Conservation (phyloP, 2,113 vertebrate species). For the Girardinichthys multiradiatus region DNA sequence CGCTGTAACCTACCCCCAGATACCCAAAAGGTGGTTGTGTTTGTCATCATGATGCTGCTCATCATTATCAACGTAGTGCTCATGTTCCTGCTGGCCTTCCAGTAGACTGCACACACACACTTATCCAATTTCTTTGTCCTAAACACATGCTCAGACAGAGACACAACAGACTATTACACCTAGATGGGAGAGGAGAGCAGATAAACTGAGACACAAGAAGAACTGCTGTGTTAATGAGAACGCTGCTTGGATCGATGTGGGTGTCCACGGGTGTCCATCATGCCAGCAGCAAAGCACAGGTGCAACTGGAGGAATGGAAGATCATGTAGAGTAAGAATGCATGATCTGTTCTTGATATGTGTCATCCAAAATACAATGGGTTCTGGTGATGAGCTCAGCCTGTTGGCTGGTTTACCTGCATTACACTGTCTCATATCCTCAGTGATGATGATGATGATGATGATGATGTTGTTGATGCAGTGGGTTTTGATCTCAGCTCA, state of each 20-base stretch:
- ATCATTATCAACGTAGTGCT: slow-evolving; percentile 97
- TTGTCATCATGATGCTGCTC: slow-evolving; percentile 94
- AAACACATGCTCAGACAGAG: slow-evolving; percentile 7
- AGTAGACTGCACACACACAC: slow-evolving; percentile 74
- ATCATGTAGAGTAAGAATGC: neutral
- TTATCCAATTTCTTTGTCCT: no score
- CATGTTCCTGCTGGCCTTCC: slow-evolving; percentile 95
- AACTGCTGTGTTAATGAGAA: slow-evolving; percentile 4
- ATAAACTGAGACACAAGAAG: slow-evolving; percentile 22
- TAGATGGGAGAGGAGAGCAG: slow-evolving; percentile 9
- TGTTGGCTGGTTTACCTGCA: no score
- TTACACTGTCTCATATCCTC: no score
- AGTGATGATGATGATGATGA: no score
- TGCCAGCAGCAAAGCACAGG: slow-evolving; percentile 60
- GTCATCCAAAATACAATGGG: neutral
- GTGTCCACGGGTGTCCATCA: slow-evolving; percentile 47
- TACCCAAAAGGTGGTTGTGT: slow-evolving; percentile 93
- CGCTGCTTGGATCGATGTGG: slow-evolving; percentile 48
- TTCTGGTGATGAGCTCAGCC: no score
- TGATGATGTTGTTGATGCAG: no score
- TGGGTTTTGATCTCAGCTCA: no score
- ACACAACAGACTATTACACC: slow-evolving; percentile 10
- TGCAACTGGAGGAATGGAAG: slow-evolving; percentile 30
- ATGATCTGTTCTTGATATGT: slow-evolving; percentile 2
- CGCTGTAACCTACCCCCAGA: slow-evolving; percentile 95